These are phyloP conservation scores for Craseonycteris thonglongyai DNA, from an alignment of 2,113 vertebrate species.

Conservation along the genomic window DNA sequence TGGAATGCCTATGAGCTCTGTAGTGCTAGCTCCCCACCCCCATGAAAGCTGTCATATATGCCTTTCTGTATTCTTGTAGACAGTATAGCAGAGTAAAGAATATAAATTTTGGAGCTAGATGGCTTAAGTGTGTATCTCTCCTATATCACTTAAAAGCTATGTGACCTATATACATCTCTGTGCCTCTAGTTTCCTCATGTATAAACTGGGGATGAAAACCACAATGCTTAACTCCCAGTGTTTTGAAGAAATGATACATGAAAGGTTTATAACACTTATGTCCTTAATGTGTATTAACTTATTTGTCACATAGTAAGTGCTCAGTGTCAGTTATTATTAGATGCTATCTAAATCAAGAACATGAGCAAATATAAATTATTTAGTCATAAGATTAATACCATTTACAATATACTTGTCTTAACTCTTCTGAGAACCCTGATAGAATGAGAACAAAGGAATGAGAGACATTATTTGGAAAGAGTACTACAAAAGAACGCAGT, in stretches of 20 bases:
- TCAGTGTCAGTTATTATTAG: neutral
- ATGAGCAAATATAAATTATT: neutral
- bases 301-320: neutral
- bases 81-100: neutral
- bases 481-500: neutral
- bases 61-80: neutral
- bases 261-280: neutral
- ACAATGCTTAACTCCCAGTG: neutral
- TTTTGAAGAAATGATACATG: neutral
- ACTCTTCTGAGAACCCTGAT: neutral
- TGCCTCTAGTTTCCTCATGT: neutral
- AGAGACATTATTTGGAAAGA: neutral
- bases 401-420: neutral
- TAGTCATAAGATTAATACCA: neutral
- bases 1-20: rapidly evolving
- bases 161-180: neutral
- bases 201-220: neutral
- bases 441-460: neutral
- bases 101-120: neutral
- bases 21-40: no score
- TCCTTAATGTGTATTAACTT: neutral
- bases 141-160: neutral
- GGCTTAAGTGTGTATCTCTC: neutral
- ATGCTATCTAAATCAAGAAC: neutral
- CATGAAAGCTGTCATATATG: rapidly evolving